Evolutionary conservation across 2,797 vertebrate genomes (phyloP).

Genomic region (Todus mexicanus): DNA sequence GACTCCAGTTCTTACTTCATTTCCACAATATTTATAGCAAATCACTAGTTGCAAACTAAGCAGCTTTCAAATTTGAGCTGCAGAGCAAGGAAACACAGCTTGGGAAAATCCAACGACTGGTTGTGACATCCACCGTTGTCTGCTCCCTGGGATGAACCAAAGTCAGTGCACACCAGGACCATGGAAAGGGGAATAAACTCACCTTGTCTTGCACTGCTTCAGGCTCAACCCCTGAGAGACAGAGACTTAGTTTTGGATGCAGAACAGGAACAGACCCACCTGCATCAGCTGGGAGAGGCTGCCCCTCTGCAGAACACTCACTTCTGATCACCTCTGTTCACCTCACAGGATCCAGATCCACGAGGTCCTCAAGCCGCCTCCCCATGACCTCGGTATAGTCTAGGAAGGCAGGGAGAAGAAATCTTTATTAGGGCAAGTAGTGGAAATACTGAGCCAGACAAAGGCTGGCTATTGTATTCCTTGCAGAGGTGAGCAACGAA

Average conservation of each 20-base stretch:
- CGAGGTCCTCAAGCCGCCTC: background rate
- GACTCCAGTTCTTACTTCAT: background rate
- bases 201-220: background rate
- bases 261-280: background rate
- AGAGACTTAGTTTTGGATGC: background rate
- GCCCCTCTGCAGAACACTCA: background rate
- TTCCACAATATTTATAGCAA: background rate
- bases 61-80: background rate
- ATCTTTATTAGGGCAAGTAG: background rate
- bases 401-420: background rate
- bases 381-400: rapidly evolving
- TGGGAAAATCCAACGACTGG: background rate
- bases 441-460: background rate
- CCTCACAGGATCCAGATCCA: rapidly evolving
- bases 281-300: background rate
- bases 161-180: background rate
- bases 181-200: background rate
- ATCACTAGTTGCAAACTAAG: background rate
- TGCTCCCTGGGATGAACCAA: background rate
- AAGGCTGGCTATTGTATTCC: background rate
- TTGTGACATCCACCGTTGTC: background rate
- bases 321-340: background rate
- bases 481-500: rapidly evolving
- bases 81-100: background rate
- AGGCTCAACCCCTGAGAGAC: background rate